These are phyloP conservation scores for Anorthoa munda DNA, from an alignment of 2,888 invertebrate species.

Conservation along the genomic window DNA sequence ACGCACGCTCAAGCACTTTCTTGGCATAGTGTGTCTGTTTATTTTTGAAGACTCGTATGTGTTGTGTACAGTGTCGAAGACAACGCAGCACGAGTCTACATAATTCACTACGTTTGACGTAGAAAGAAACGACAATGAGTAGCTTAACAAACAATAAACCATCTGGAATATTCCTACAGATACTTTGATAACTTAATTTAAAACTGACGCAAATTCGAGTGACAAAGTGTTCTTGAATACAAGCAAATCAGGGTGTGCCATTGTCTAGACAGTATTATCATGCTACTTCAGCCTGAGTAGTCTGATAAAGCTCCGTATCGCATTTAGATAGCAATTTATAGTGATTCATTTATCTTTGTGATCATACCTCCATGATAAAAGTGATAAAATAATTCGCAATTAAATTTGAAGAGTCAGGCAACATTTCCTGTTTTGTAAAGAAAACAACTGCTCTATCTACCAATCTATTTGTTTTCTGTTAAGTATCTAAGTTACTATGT, in stretches of 20 bases:
- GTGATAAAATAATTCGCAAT: slow-evolving; percentile 36
- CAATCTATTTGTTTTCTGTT: not conserved
- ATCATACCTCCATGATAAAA: slow-evolving; percentile 44
- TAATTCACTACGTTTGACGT: slow-evolving; percentile 56
- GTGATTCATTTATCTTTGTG: slow-evolving; percentile 54
- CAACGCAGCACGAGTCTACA: slow-evolving; percentile 35
- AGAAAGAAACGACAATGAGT: slow-evolving; percentile 29
- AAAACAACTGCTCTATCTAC: not conserved
- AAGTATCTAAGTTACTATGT: not conserved
- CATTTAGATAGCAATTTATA: slow-evolving; percentile 69
- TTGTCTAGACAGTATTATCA: slow-evolving; percentile 67
- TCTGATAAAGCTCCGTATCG: slow-evolving; percentile 75
- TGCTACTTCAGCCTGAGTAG: slow-evolving; percentile 73
- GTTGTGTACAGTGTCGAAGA: slow-evolving; percentile 74
- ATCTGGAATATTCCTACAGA: slow-evolving; percentile 33
- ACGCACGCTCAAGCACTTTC: slow-evolving; percentile 77
- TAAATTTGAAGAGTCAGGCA: slow-evolving; percentile 9
- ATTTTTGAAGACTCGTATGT: slow-evolving; percentile 79
- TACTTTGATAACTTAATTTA: slow-evolving; percentile 1
- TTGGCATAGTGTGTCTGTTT: slow-evolving; percentile 84
- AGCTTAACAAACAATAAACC: slow-evolving; percentile 20
- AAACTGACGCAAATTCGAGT: not conserved
- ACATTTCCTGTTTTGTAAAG: slow-evolving; percentile 15
- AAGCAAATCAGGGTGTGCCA: slow-evolving; percentile 61
- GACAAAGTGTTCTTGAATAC: slow-evolving; percentile 33